Base-by-base conservation (phyloP, 2,888 invertebrate species). In the Amblyteles armatorius region DNA sequence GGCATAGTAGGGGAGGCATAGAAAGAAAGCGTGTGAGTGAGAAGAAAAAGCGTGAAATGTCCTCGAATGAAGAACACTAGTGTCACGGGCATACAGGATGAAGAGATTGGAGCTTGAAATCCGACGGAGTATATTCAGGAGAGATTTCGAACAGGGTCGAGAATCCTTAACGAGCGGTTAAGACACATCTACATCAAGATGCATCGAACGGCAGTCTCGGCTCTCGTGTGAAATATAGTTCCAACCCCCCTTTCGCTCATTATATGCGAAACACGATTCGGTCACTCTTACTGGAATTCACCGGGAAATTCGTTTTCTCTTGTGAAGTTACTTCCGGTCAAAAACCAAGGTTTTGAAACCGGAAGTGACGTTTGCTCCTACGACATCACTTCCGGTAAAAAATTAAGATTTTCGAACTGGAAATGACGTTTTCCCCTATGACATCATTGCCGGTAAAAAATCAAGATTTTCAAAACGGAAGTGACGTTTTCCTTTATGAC, bases 61-160 rank as follows among this genome's bases (percentile, higher is more conserved):
- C 78, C 72, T 65, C 33, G 36, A 78, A 82, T 78, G 80, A 69
- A 84, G 36, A 82, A 82, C 71, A 48, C 72, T 33, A 33, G 22
- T n/a, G 33, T 16, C 13, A 48, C n/a, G 16, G 11, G 5, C 16
- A 22, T 2, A 50, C 57, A 67, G 36, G 63, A 84, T 84, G 78
- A 81, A 84, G 81, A 84, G 73, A 81, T 82, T 74, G 68, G 69
- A 74, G 29, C 67, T 69, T 71, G 26, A n/a, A 69, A 78, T 73
- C 67, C 44, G 77, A 72, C 67, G 65, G 60, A 16, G 40, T 44
- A 60, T 73, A 63, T 57, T 52, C 40, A 13, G n/a, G 52, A 81
- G 40, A 63, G 48, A 57, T 5, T 29, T 52, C 63, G 63, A 80
- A 55, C 48, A 40, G 60, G 44, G 52, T 19, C 65, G 44, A n/a